Base-by-base conservation (phyloP, 1,140 invertebrate genomes). In the Rhagoletis pomonella region DNA sequence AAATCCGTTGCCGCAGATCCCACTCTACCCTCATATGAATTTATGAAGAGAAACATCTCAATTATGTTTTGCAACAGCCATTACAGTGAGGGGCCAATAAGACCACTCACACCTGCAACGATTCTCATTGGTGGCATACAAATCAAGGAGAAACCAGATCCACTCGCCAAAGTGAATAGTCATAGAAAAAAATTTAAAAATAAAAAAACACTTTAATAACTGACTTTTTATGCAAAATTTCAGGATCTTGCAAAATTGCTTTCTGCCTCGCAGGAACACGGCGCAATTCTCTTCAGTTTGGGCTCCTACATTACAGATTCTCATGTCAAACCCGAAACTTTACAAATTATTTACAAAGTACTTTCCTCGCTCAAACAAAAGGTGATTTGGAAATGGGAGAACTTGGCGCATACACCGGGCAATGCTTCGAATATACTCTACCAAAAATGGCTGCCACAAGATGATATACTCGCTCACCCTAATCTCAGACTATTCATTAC, bases 401-500 rank as follows among this genome's bases (percentile, higher is more conserved):
- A 92, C 94, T 88, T 86, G 0, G 95, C 90, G 94, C 95, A 91
- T 93, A 95, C 47, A 94, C 92, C 92, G 6, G 93, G 93, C 10
- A 94, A 94, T 87, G 93, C 95, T 0, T 87, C 92, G 0, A 97
- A 97, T 92, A 93, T 97, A 0, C 93, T 95, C 64, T 92, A 95
- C 2, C 93, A 93, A 65, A 95, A 95, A 86, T 97, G 96, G 96
- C 88, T 96, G 19, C 96, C 96, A 0, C 96, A 97, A 90, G 95
- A 95, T 88, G 96, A 96, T 88, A 94, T 96, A 89, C 91, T 93
- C 9, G 96, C 94, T 62, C 96, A 96, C 93, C 94, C 94, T 4
- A 96, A 96, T 87, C 91, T 96, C 2, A 95, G 94, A 89, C 93
- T 94, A 0, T 96, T 97, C 89, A 95, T 97, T 29, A 96, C 96